A percentile compares a stretch with the other conserved stretches of the same genome.
phyloP scores from a whole-genome alignment of 2,888 invertebrate genomes.

The Eupithecia centaureata region DNA sequence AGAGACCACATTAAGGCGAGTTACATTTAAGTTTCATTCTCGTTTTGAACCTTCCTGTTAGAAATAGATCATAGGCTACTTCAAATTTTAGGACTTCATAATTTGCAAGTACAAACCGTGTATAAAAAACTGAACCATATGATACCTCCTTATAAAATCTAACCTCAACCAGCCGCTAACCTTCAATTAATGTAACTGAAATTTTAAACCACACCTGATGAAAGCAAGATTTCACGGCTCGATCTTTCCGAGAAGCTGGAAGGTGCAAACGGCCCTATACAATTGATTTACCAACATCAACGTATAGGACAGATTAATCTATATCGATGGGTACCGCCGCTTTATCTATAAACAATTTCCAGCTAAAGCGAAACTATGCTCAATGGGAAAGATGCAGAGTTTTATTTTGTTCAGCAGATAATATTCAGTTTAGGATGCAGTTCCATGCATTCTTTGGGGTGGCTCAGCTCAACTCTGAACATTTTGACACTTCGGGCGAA shows the following conservation, averaged over 20 bases:
- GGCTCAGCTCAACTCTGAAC: constrained; percentile 68
- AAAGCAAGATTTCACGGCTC: constrained; percentile 67
- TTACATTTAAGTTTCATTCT: not conserved
- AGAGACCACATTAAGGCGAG: not conserved
- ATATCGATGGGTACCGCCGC: constrained; percentile 63
- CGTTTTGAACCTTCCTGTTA: not conserved
- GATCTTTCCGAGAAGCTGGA: constrained; percentile 65
- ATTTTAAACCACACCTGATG: constrained; percentile 64
- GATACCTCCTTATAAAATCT: too few relatives aligned
- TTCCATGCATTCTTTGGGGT: constrained; percentile 52
- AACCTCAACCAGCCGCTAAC: too few relatives aligned
- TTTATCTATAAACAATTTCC: constrained; percentile 41
- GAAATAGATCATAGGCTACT: too few relatives aligned
- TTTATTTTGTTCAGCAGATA: constrained; percentile 15
- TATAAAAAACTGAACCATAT: not conserved
- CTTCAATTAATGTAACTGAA: too few relatives aligned
- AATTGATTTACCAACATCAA: constrained; percentile 61
- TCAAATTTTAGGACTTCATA: not conserved
- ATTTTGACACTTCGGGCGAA: constrained; percentile 82
- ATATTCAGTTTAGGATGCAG: constrained; percentile 9
- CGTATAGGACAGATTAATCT: constrained; percentile 67
- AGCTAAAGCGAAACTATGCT: constrained; percentile 5
- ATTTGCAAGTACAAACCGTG: not conserved
- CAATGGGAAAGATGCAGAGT: constrained; percentile 12
- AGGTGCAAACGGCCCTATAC: constrained; percentile 72